Conservation (phyloP, 2,113 vertebrate species). For the Mus spicilegus region DNA sequence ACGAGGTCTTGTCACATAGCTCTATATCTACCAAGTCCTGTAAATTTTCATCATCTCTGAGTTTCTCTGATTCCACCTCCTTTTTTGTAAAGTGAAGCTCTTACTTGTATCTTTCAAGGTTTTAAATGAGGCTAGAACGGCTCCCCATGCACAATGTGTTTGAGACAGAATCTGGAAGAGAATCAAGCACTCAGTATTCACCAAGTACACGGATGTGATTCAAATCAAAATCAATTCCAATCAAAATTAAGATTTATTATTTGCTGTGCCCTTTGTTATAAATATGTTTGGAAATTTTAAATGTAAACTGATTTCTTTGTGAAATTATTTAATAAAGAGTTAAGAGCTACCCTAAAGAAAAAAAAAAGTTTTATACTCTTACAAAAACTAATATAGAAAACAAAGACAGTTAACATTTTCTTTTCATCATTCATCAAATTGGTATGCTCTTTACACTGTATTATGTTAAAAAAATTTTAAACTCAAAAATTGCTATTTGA, state of each 20-base stretch:
- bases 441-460: no score
- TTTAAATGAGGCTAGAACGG: background rate
- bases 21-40: background rate
- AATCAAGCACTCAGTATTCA: background rate
- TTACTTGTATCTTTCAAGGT: background rate
- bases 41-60: background rate
- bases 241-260: conserved; percentile 36
- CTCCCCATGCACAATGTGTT: background rate
- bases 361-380: background rate
- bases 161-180: background rate
- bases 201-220: background rate
- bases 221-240: background rate
- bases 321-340: conserved; percentile 11
- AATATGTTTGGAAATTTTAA: conserved; percentile 15
- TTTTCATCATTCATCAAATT: background rate
- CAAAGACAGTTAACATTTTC: background rate
- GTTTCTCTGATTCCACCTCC: conserved; percentile 39
- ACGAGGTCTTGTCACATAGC: background rate
- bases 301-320: conserved; percentile 1
- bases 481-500: background rate
- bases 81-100: conserved; percentile 40
- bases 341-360: background rate
- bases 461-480: background rate
- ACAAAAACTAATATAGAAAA: background rate
- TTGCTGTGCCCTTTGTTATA: background rate